Conservation (phyloP, 2,113 vertebrate species). For the Plectropomus leopardus region DNA sequence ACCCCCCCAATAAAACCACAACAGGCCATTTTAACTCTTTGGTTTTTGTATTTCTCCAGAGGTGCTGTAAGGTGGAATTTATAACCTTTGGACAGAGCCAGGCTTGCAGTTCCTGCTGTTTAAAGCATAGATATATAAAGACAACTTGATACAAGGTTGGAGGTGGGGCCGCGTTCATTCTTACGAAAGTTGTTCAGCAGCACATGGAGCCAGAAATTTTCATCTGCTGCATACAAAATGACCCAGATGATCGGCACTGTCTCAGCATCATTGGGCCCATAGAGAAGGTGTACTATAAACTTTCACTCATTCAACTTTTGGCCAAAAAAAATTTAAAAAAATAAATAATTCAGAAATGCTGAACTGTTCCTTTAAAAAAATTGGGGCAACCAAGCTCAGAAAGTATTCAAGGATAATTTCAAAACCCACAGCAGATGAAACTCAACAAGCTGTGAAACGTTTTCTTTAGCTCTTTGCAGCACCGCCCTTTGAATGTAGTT, state of each 20-base stretch:
- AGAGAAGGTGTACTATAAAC: too few species aligned
- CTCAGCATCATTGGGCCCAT: too few species aligned
- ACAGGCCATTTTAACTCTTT: not conserved
- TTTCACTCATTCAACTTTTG: too few species aligned
- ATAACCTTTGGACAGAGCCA: not conserved
- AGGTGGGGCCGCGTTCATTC: too few species aligned
- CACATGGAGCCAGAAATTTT: too few species aligned
- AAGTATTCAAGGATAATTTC: not conserved
- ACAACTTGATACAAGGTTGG: too few species aligned
- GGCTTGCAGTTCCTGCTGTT: too few species aligned
- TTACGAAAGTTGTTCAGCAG: too few species aligned
- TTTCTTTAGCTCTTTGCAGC: not conserved
- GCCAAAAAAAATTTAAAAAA: too few species aligned
- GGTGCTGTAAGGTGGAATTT: not conserved
- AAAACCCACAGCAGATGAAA: not conserved
- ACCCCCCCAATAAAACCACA: not conserved
- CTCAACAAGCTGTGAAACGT: not conserved
- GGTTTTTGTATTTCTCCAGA: not conserved
- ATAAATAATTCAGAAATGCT: not conserved
- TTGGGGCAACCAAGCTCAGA: not conserved
- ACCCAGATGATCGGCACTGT: too few species aligned
- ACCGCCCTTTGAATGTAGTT: not conserved
- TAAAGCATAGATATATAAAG: too few species aligned
- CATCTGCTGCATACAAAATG: too few species aligned
- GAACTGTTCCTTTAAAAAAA: not conserved